Percentiles rank a stretch among this genome's conserved stretches.
Evolutionary conservation across 2,797 vertebrate genomes (phyloP).

Genomic region (Eulemur coronatus): DNA sequence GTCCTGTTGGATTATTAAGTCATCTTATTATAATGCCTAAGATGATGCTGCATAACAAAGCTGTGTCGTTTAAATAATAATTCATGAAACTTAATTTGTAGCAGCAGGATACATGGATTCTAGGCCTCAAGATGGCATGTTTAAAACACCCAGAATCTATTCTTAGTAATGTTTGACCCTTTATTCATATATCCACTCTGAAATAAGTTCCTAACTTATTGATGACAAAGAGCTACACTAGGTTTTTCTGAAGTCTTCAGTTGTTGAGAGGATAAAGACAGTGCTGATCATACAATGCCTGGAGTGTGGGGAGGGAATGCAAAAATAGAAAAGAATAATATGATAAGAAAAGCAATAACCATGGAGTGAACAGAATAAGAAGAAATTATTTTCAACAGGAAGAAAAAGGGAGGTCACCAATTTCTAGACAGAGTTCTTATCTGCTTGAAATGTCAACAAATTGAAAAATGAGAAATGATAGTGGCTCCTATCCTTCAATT

Average conservation of each 20-base stretch:
- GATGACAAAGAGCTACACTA: background rate
- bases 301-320: background rate
- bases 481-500: background rate
- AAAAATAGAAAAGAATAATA: background rate
- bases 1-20: background rate
- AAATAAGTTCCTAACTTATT: background rate
- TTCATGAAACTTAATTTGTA: background rate
- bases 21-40: background rate
- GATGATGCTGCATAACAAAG: background rate
- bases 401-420: background rate
- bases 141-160: background rate
- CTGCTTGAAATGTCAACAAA: background rate
- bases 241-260: background rate
- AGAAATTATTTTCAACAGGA: background rate
- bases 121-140: background rate
- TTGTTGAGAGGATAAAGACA: background rate
- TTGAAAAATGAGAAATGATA: background rate
- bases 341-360: background rate
- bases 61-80: background rate
- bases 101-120: background rate
- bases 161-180: background rate
- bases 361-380: background rate
- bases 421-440: background rate
- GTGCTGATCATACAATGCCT: background rate
- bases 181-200: background rate